Conservation (phyloP, 1,140 invertebrate species). For the Drosophila asahinai region DNA sequence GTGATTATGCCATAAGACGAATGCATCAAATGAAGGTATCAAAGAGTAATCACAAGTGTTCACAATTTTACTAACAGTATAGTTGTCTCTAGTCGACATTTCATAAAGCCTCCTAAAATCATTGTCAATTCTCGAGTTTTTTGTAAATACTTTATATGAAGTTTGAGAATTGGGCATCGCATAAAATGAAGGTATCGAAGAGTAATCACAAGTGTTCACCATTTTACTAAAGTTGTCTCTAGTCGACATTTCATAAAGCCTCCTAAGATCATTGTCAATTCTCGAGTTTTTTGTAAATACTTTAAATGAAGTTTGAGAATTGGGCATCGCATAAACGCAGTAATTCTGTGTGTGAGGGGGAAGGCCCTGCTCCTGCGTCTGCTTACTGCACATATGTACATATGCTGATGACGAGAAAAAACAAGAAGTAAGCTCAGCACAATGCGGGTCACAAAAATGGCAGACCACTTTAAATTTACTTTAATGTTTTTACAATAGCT, state of each 20-base stretch:
- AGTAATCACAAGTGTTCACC: too few species aligned
- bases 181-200: too few species aligned
- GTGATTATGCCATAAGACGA: not conserved
- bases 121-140: not conserved
- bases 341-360: not conserved
- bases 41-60: not conserved
- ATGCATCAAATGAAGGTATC: not conserved
- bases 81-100: too few species aligned
- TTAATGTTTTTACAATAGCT: too few species aligned
- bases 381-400: constrained; percentile 44
- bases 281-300: not conserved
- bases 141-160: not conserved
- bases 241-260: too few species aligned
- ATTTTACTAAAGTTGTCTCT: not conserved
- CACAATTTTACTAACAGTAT: not conserved
- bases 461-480: too few species aligned
- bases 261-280: not conserved
- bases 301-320: not conserved
- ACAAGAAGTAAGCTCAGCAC: constrained; percentile 10
- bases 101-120: too few species aligned
- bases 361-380: constrained; percentile 16
- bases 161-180: not conserved
- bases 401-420: constrained; percentile 23
- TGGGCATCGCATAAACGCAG: not conserved
- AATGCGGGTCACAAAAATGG: not conserved